These are phyloP conservation scores for Dromas ardeola DNA, from an alignment of 2,113 vertebrate species.

Conservation along the genomic window DNA sequence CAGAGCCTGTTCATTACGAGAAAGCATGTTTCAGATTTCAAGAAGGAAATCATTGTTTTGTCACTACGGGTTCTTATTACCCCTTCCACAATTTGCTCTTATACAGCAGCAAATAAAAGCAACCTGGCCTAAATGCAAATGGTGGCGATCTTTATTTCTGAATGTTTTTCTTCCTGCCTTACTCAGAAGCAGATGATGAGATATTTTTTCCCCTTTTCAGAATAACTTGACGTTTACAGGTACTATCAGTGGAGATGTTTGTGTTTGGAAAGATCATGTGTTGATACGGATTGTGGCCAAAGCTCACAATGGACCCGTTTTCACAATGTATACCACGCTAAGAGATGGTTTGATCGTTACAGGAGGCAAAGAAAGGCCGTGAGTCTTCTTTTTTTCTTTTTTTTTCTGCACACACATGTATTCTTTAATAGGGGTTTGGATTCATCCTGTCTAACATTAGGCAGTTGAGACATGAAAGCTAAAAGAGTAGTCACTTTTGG, in stretches of 20 bases:
- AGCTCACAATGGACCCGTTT: slow-evolving; percentile 97
- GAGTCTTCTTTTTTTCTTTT: slow-evolving; percentile 63
- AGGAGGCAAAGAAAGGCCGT: slow-evolving; percentile 98
- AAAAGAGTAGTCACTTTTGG: neutral
- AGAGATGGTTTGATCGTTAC: slow-evolving; percentile 96
- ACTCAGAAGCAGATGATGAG: slow-evolving; percentile 64
- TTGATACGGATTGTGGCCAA: slow-evolving; percentile 95
- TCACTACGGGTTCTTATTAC: neutral
- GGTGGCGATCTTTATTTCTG: neutral
- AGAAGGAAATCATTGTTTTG: neutral
- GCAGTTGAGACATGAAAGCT: neutral
- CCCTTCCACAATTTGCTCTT: neutral
- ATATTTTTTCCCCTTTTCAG: slow-evolving; percentile 85
- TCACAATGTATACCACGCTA: slow-evolving; percentile 98
- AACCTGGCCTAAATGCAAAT: neutral
- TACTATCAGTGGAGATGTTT: slow-evolving; percentile 99
- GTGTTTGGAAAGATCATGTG: slow-evolving; percentile 97
- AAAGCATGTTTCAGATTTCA: neutral
- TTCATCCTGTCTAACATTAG: neutral
- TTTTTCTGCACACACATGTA: neutral
- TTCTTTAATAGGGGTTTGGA: neutral
- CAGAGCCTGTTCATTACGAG: neutral
- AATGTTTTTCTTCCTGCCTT: slow-evolving; percentile 31
- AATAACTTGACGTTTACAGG: slow-evolving; percentile 99
- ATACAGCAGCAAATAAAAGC: neutral